phyloP scores from a whole-genome alignment of 2,888 invertebrate species.

The Drosophila suboccidentalis region DNA sequence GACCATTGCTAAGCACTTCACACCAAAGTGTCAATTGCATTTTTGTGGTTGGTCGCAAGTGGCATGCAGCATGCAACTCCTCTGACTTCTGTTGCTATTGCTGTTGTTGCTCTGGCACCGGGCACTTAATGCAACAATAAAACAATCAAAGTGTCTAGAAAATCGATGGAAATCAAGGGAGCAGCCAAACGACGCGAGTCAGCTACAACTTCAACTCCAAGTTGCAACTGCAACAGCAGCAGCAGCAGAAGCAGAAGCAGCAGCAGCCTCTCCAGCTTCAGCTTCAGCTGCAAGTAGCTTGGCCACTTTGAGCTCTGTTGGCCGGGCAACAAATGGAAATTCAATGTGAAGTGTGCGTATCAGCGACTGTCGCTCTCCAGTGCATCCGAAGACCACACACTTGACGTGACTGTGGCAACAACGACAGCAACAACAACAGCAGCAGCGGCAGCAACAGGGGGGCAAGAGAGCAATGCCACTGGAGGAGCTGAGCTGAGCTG shows the following conservation, averaged over 20 bases:
- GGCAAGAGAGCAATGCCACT: slow-evolving; percentile 31
- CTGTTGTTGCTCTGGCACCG: slow-evolving; percentile 12
- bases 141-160: slow-evolving; percentile 82
- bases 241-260: slow-evolving; percentile 4
- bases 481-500: slow-evolving; percentile 17
- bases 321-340: slow-evolving; percentile 70
- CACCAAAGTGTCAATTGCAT: slow-evolving; percentile 79
- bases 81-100: slow-evolving; percentile 12
- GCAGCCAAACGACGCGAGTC: slow-evolving; percentile 46
- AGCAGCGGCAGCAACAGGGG: slow-evolving; percentile 11
- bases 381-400: slow-evolving; percentile 76
- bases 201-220: slow-evolving; percentile 13
- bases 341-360: slow-evolving; percentile 80
- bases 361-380: slow-evolving; percentile 78
- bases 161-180: slow-evolving; percentile 80
- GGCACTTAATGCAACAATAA: slow-evolving; percentile 81
- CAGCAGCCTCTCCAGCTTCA: slow-evolving; percentile 29
- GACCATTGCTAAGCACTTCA: slow-evolving; percentile 74
- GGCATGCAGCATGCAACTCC: slow-evolving; percentile 25
- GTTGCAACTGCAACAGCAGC: slow-evolving; percentile 22
- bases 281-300: slow-evolving; percentile 50
- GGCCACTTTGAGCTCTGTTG: slow-evolving; percentile 61
- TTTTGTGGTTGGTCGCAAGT: slow-evolving; percentile 73
- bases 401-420: slow-evolving; percentile 52
- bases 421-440: neutral